These are phyloP conservation scores for Rhodeus uyekii DNA, from an alignment of 2,797 vertebrate species.

Conservation along the genomic window DNA sequence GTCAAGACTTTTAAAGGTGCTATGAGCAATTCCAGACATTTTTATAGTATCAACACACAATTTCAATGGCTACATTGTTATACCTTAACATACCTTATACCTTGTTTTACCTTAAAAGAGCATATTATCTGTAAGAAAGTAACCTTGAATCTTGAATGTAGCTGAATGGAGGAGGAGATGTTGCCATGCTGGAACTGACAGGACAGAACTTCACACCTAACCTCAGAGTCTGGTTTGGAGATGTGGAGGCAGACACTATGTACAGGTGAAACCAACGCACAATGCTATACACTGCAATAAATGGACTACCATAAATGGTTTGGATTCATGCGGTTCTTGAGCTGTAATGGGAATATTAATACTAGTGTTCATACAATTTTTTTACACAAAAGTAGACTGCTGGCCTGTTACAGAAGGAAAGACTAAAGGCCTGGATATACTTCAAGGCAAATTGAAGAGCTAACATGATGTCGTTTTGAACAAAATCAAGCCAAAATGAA, in stretches of 20 bases:
- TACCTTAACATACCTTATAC: no score
- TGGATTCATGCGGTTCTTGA: background rate
- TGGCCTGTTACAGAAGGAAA: no score
- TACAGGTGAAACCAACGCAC: conserved; percentile 81
- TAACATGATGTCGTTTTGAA: no score
- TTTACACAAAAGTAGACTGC: no score
- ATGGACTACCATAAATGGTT: background rate
- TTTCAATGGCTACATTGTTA: background rate
- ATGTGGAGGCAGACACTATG: conserved; percentile 98
- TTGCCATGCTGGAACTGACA: conserved; percentile 98
- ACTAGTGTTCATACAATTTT: no score
- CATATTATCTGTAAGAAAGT: background rate
- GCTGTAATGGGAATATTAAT: background rate
- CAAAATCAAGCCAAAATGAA: no score
- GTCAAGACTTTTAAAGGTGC: background rate
- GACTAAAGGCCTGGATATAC: no score
- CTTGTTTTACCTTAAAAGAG: background rate
- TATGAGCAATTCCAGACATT: background rate
- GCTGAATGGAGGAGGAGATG: conserved; percentile 97
- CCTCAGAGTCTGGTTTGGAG: conserved; percentile 97
- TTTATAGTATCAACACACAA: background rate
- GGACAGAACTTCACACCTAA: conserved; percentile 98
- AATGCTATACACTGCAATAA: background rate
- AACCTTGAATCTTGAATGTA: conserved; percentile 58
- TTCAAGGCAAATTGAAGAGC: no score